A percentile compares a stretch with the other conserved stretches of the same genome.
Evolutionary conservation across 2,888 invertebrate genomes (phyloP).

Genomic region (Gymnosoma rotundatum): DNA sequence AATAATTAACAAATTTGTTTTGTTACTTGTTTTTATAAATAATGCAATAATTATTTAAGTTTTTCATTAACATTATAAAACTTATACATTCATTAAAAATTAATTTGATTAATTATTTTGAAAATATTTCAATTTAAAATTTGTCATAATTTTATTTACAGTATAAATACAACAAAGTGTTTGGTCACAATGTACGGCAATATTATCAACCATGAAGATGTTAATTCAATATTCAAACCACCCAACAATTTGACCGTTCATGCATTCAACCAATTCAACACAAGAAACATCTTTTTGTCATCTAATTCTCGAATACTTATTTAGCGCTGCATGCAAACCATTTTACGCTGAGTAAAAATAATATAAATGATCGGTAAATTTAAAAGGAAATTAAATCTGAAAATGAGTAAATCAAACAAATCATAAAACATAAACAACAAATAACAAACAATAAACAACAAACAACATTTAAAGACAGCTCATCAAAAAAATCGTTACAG

Average conservation of each 20-base stretch:
- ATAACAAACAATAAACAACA: neutral
- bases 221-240: slow-evolving; percentile 51
- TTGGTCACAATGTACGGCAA: slow-evolving; percentile 6
- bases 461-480: slow-evolving; percentile 66
- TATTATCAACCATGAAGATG: slow-evolving; percentile 55
- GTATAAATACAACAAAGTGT: slow-evolving; percentile 17
- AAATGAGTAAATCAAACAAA: slow-evolving; percentile 81
- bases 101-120: too few species aligned
- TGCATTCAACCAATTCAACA: slow-evolving; percentile 49
- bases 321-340: slow-evolving; percentile 40
- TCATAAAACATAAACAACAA: slow-evolving; percentile 75
- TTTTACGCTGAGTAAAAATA: slow-evolving; percentile 51
- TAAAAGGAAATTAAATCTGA: slow-evolving; percentile 80
- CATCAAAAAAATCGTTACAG: slow-evolving; percentile 39
- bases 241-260: slow-evolving; percentile 47
- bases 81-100: too few species aligned
- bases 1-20: too few species aligned
- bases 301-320: slow-evolving; percentile 2
- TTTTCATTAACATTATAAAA: too few species aligned
- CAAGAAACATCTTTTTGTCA: slow-evolving; percentile 12
- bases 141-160: neutral
- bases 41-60: too few species aligned
- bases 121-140: too few species aligned
- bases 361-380: slow-evolving; percentile 76
- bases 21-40: too few species aligned